Percentiles rank a stretch among this genome's conserved stretches.
phyloP scores from a whole-genome alignment of 2,113 vertebrate genomes.

The Heterocephalus glaber region DNA sequence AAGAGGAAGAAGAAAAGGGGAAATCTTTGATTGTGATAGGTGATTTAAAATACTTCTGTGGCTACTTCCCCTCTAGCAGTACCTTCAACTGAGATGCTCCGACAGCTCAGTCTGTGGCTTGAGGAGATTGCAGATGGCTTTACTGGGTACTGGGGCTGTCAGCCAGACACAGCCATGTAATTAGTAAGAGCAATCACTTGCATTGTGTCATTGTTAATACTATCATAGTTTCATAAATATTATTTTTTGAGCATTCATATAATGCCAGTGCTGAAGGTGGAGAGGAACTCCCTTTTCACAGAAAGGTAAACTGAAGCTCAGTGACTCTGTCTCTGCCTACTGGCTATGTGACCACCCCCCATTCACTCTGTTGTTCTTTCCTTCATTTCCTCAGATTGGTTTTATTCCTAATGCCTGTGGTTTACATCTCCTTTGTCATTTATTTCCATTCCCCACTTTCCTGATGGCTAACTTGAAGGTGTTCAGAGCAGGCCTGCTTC shows the following conservation, averaged over 20 bases:
- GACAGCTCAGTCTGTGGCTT: neutral
- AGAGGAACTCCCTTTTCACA: neutral
- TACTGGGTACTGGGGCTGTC: too few relatives aligned
- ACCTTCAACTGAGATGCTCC: too few relatives aligned
- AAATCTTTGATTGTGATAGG: neutral
- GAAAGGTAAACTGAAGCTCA: neutral
- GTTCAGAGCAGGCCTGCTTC: neutral
- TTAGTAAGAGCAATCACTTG: neutral
- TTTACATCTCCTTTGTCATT: neutral
- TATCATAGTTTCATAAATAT: neutral
- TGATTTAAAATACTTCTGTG: neutral
- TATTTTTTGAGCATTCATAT: neutral
- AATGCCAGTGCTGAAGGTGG: neutral
- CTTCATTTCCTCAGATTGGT: neutral
- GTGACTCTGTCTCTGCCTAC: neutral
- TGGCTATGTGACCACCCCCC: neutral
- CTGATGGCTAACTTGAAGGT: neutral
- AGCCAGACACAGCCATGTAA: neutral
- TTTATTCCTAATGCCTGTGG: neutral
- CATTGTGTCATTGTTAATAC: neutral
- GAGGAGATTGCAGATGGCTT: neutral
- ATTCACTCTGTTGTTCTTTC: neutral
- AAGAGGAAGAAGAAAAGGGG: neutral
- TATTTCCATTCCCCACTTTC: rapidly evolving
- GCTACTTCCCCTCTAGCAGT: neutral